A percentile compares a stretch with the other conserved stretches of the same genome.
Conservation (phyloP, 2,888 invertebrate genomes). For the Eupithecia dodoneata region DNA sequence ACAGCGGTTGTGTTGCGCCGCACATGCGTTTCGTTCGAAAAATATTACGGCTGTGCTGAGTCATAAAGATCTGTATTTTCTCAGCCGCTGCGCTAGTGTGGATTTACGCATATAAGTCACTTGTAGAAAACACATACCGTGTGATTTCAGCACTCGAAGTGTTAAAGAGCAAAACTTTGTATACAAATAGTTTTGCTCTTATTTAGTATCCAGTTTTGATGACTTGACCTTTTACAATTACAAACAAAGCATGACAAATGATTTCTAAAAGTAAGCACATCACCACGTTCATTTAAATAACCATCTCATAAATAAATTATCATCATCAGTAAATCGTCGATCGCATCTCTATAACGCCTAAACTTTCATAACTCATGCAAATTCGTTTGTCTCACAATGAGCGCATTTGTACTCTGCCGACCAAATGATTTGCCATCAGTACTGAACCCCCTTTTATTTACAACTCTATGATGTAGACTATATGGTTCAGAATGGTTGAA, state of each 20-base stretch:
- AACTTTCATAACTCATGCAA: constrained; percentile 81
- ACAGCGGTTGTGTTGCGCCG: too few relatives aligned
- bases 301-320: constrained; percentile 36
- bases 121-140: too few relatives aligned
- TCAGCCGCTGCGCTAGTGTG: too few relatives aligned
- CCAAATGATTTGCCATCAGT: constrained; percentile 33
- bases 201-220: not conserved
- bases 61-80: too few relatives aligned
- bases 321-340: constrained; percentile 61
- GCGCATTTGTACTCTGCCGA: constrained; percentile 64
- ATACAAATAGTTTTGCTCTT: not conserved
- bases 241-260: constrained; percentile 20
- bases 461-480: constrained; percentile 34
- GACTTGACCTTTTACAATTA: not conserved
- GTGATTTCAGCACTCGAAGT: too few relatives aligned
- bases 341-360: constrained; percentile 69
- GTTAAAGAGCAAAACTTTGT: not conserved
- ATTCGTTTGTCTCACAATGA: constrained; percentile 79
- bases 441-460: not conserved
- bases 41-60: too few relatives aligned
- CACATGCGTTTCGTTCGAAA: too few relatives aligned
- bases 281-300: constrained; percentile 30
- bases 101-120: too few relatives aligned
- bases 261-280: constrained; percentile 28
- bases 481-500: constrained; percentile 16